Evolutionary conservation across 2,888 invertebrate genomes (phyloP).

Genomic region (Patella depressa): DNA sequence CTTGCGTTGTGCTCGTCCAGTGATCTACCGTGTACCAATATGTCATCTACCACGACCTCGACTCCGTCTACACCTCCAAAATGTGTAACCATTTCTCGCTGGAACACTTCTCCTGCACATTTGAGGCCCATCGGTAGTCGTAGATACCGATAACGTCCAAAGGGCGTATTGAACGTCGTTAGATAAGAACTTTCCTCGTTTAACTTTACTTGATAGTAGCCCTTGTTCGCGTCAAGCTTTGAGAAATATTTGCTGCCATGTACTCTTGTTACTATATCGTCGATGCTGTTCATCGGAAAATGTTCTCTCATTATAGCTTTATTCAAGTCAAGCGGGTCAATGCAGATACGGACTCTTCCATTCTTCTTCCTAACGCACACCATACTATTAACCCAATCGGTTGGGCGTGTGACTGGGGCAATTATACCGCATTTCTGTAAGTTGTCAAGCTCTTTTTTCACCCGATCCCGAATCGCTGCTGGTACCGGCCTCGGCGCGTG

Average conservation of each 20-base stretch:
- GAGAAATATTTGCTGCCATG: constrained; percentile 27
- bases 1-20: constrained; percentile 13
- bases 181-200: constrained; percentile 21
- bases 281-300: constrained; percentile 28
- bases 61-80: constrained; percentile 30
- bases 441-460: no score
- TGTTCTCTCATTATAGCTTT: constrained; percentile 22
- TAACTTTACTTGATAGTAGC: constrained; percentile 27
- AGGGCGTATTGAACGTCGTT: constrained; percentile 30
- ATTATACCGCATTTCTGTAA: no score
- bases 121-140: constrained; percentile 32
- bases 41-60: constrained; percentile 31
- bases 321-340: no score
- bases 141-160: constrained; percentile 29
- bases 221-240: constrained; percentile 32
- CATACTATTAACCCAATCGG: no score
- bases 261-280: constrained; percentile 28
- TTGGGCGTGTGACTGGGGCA: no score
- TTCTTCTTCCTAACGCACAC: no score
- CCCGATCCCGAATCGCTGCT: no score
- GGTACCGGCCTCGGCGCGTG: constrained; percentile 27
- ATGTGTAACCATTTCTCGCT: constrained; percentile 30
- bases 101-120: constrained; percentile 31
- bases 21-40: constrained; percentile 21
- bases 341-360: no score